These are phyloP conservation scores for Sander lucioperca DNA, from an alignment of 2,113 vertebrate genomes.

Conservation along the genomic window DNA sequence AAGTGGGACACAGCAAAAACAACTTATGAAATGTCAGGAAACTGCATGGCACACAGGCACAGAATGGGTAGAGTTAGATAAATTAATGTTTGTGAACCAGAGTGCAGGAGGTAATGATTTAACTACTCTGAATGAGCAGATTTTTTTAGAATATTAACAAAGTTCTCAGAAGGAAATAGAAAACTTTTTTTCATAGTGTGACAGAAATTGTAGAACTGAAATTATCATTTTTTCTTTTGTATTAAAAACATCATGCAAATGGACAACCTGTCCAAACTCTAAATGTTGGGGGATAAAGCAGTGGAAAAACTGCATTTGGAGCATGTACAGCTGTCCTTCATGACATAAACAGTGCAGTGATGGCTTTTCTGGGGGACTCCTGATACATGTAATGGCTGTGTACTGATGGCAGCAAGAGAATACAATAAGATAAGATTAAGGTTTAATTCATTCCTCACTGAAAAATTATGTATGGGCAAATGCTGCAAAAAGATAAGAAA, in stretches of 20 bases:
- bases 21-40: constrained; percentile 61
- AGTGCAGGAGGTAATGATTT: background rate
- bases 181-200: background rate
- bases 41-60: constrained; percentile 19
- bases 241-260: background rate
- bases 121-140: background rate
- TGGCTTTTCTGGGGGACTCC: background rate
- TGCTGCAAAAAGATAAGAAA: background rate
- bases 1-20: constrained; percentile 69
- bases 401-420: background rate
- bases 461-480: background rate
- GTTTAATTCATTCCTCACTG: background rate
- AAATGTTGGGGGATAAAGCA: background rate
- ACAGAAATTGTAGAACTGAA: background rate
- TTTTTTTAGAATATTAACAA: background rate
- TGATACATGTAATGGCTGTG: background rate
- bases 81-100: background rate
- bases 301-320: background rate
- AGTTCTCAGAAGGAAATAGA: background rate
- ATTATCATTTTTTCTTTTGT: background rate
- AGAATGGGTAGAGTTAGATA: background rate
- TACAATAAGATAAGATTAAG: background rate
- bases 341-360: background rate
- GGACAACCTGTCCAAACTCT: background rate
- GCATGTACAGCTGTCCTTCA: background rate